Evolutionary conservation across 1,140 invertebrate genomes (phyloP).

Genomic region (Callitettix versicolor): DNA sequence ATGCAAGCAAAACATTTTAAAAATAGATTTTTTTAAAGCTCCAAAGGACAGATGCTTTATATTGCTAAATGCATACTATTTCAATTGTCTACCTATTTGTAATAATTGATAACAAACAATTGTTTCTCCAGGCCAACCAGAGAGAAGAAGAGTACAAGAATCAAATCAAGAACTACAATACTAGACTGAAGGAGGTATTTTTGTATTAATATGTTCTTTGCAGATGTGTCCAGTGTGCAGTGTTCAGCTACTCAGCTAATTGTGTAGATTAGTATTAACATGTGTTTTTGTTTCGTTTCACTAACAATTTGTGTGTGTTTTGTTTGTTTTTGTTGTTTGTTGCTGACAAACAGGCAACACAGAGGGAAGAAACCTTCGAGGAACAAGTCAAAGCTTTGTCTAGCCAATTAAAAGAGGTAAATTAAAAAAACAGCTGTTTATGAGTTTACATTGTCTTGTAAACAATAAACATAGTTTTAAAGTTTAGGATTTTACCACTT

Average conservation of each 20-base stretch:
- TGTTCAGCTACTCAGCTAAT: neutral
- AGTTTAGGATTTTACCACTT: no score
- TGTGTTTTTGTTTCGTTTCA: neutral
- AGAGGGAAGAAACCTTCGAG: conserved; percentile 93
- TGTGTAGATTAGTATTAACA: neutral
- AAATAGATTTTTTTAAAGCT: no score
- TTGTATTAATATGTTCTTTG: neutral
- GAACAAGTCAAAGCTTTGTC: conserved; percentile 86
- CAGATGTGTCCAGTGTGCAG: no score
- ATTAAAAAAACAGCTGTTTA: no score
- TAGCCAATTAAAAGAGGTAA: conserved; percentile 89
- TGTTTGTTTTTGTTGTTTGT: conserved; percentile 29
- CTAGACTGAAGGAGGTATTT: conserved; percentile 96
- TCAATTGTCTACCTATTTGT: no score
- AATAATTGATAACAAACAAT: no score
- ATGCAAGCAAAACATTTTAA: no score
- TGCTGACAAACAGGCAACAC: conserved; percentile 63
- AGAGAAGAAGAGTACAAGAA: conserved; percentile 99
- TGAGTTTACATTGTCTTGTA: no score
- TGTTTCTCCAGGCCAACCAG: conserved; percentile 91
- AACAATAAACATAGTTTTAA: no score
- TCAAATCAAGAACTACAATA: conserved; percentile 98
- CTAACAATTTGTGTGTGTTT: conserved; percentile 19
- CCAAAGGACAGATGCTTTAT: no score
- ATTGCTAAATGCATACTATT: no score